A percentile compares a stretch with the other conserved stretches of the same genome.
phyloP scores from a whole-genome alignment of 2,797 vertebrate species.

The Odontamblyopus lacepedii region DNA sequence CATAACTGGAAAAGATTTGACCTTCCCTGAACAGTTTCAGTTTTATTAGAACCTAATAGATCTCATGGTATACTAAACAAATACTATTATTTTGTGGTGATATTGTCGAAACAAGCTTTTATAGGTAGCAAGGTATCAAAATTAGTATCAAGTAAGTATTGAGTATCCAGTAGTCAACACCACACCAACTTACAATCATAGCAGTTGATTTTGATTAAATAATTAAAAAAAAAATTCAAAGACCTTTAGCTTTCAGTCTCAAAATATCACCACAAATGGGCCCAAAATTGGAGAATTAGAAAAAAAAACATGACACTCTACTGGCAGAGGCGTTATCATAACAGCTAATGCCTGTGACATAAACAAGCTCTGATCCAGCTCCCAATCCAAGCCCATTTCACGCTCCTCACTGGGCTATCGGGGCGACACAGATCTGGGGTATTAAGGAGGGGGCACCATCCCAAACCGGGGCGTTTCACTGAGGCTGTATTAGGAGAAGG shows the following conservation, averaged over 20 bases:
- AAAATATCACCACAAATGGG: background rate
- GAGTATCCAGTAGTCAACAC: too few species aligned
- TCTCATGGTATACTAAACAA: too few species aligned
- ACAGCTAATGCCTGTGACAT: background rate
- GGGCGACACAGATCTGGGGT: background rate
- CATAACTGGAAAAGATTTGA: too few species aligned
- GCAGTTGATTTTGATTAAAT: too few species aligned
- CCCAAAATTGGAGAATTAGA: background rate
- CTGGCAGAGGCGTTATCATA: background rate
- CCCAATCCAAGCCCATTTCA: background rate
- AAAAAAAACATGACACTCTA: background rate
- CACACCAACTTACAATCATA: background rate
- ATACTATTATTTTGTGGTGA: too few species aligned
- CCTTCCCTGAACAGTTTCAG: too few species aligned
- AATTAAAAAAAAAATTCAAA: background rate
- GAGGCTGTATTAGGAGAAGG: background rate
- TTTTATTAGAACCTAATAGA: too few species aligned
- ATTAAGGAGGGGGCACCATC: background rate
- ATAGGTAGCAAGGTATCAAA: too few species aligned
- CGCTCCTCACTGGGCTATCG: background rate
- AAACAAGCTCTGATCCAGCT: conserved; percentile 1
- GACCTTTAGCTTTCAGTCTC: background rate
- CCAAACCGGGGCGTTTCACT: background rate
- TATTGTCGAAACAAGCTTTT: too few species aligned
- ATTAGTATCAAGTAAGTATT: too few species aligned